Evolutionary conservation across 1,140 invertebrate species (phyloP), one percentile per base, ranked within the genome.

Genomic region (Drosophila pallidifrons): DNA sequence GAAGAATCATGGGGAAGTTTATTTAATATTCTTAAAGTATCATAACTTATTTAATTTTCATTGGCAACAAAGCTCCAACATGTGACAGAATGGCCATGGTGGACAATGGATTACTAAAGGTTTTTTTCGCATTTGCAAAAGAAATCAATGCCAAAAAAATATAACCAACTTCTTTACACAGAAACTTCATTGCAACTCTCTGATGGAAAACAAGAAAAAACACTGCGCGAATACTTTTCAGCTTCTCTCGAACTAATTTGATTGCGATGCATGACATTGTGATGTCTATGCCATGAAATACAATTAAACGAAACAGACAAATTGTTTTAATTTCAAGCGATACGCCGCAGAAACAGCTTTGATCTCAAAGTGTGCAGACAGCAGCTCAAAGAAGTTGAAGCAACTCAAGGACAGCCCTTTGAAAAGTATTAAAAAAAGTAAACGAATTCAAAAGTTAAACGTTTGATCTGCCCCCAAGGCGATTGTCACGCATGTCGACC

Each of bases 381-480:
- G 47, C 7, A 32, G 8, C 16, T 20, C 49, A 52, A 7, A 7
- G n/a, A 47, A 47, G 16, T 47, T 47, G 16, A 25, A 54, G 51
- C 7, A 35, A 35, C 13, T 35, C 28, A 54, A 54, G 28, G 41
- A 66, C 25, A 20, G 52, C 77, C 58, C 73, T 58, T 59, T 63
- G 77, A 70, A 25, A 25, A 51, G 11, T 10, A 8, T 3, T 38
- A 20, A 25, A 49, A 25, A 54, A 10, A 13, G 11, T n/a, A 7
- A 32, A 32, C 20, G 35, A 51, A 58, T n/a, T 13, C 47, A 45
- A 49, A 49, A 51, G 47, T 52, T 0, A 52, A 41, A 11, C 80
- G 69, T 88, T 87, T 87, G 83, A 87, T 87, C 83, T 88, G 68
- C 66, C 70, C 60, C 51, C 28, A 32, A 30, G 59, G 77, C 46